These are phyloP conservation scores for Manis pentadactyla DNA, from an alignment of 2,797 vertebrate species.

Conservation along the genomic window DNA sequence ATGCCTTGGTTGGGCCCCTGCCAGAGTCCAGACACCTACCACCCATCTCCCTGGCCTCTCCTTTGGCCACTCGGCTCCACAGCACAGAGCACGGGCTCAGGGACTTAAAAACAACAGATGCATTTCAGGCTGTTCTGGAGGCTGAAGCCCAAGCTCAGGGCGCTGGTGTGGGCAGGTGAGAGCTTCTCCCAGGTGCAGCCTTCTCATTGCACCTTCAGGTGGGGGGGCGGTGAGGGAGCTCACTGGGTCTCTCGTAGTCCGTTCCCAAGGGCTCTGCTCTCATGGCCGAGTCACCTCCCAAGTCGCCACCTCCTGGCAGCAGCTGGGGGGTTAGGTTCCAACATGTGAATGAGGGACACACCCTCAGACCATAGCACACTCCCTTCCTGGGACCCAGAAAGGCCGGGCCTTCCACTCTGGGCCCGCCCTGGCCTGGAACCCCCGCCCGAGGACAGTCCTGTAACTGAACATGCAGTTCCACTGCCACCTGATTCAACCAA, in stretches of 20 bases:
- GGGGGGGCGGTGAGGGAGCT: background rate
- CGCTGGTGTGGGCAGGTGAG: rapidly evolving
- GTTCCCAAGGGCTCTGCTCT: background rate
- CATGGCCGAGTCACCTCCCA: background rate
- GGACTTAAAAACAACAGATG: background rate
- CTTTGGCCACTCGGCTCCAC: background rate
- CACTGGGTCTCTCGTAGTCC: background rate
- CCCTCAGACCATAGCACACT: background rate
- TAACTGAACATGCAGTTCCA: too few relatives aligned
- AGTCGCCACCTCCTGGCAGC: background rate
- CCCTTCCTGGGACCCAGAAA: background rate
- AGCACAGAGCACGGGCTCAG: rapidly evolving
- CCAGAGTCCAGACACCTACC: background rate
- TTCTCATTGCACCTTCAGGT: background rate
- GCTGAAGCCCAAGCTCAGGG: background rate
- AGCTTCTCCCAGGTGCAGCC: background rate
- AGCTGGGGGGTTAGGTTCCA: background rate
- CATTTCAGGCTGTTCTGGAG: too few relatives aligned
- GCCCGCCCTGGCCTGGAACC: background rate
- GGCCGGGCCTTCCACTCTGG: background rate
- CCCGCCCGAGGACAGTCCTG: background rate
- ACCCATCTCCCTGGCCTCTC: background rate
- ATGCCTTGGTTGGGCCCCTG: background rate
- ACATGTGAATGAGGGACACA: too few relatives aligned
- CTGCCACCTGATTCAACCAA: too few relatives aligned